Conservation (phyloP, 2,888 invertebrate species). For the Aquatica leii region DNA sequence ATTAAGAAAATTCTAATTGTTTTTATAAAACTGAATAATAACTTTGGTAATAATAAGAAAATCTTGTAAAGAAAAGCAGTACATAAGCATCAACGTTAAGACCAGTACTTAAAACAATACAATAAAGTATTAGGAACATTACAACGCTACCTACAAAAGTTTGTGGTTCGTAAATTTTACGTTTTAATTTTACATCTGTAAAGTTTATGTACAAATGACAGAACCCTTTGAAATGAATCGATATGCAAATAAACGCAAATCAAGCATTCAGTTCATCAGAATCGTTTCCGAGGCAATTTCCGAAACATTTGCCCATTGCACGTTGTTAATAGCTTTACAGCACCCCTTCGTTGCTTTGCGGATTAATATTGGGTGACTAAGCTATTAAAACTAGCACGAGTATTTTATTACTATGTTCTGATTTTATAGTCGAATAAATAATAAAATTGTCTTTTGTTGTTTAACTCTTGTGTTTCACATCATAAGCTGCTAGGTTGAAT, state of each 20-base stretch:
- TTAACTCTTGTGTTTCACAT: no score
- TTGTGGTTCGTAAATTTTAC: no score
- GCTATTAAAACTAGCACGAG: slow-evolving; percentile 26
- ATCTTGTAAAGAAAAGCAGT: no score
- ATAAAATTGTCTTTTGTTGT: background rate
- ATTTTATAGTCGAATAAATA: slow-evolving; percentile 7
- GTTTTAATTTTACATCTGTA: no score
- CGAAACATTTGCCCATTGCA: slow-evolving; percentile 54
- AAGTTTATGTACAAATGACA: slow-evolving; percentile 6
- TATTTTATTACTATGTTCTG: slow-evolving; percentile 20
- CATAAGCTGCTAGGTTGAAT: no score
- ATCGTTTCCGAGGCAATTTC: slow-evolving; percentile 57
- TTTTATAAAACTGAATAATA: no score
- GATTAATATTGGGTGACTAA: slow-evolving; percentile 37
- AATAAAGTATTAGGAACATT: no score
- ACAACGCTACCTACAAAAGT: no score
- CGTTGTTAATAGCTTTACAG: slow-evolving; percentile 44
- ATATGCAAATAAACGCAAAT: slow-evolving; percentile 56
- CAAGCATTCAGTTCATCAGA: slow-evolving; percentile 52
- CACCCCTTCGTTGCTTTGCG: slow-evolving; percentile 36
- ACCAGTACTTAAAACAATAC: no score
- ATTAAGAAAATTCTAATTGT: no score
- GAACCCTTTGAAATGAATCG: slow-evolving; percentile 32
- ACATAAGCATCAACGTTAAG: no score
- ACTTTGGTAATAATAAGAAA: no score